phyloP scores from a whole-genome alignment of 2,888 invertebrate genomes.

The Bruchidius siliquastri region DNA sequence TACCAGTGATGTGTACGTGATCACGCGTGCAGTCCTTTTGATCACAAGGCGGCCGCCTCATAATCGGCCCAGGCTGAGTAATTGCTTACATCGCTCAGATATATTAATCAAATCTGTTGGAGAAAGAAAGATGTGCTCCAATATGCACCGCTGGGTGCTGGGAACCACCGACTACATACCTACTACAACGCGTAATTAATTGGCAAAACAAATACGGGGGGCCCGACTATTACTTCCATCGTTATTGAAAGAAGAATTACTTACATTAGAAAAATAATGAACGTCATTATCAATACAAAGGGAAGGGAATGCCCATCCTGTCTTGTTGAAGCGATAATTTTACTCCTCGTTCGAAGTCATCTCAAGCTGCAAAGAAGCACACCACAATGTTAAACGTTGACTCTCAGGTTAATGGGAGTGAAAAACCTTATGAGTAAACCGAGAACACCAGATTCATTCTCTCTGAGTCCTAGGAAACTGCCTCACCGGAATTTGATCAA shows the following conservation, averaged over 20 bases:
- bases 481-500: too few relatives aligned
- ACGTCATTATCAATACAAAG: not conserved
- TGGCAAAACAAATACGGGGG: not conserved
- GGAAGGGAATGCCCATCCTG: not conserved
- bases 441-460: too few relatives aligned
- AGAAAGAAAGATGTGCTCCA: slow-evolving; percentile 4
- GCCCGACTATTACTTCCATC: not conserved
- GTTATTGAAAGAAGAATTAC: not conserved
- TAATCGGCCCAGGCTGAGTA: slow-evolving; percentile 30
- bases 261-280: not conserved
- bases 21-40: slow-evolving; percentile 40
- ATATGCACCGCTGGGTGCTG: not conserved
- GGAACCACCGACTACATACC: not conserved
- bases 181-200: not conserved
- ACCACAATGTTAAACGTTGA: not conserved
- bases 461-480: too few relatives aligned
- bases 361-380: not conserved
- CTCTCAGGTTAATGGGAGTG: too few relatives aligned
- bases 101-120: slow-evolving; percentile 33
- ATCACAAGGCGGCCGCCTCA: slow-evolving; percentile 39
- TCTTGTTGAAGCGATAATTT: not conserved
- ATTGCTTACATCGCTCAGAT: slow-evolving; percentile 36
- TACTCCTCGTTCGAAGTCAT: not conserved
- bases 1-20: slow-evolving; percentile 31
- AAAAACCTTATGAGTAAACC: too few relatives aligned